Base-by-base conservation (phyloP, 2,888 invertebrate species). In the Agrochola lota region DNA sequence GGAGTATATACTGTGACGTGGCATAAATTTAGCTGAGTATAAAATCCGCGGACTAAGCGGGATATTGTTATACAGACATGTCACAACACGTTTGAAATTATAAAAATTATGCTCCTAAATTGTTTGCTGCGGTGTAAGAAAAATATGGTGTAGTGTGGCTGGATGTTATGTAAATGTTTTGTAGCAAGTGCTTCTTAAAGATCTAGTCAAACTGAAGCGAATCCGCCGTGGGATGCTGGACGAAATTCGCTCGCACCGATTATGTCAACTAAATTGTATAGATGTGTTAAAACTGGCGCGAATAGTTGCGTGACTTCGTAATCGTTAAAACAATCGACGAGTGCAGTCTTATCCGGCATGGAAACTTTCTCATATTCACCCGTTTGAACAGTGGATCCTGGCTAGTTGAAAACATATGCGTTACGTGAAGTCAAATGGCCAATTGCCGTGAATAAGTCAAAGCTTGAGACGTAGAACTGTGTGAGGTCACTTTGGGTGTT, bases 1-100 rank as follows among this genome's bases (percentile, higher is more conserved):
- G 86, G 85, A 89, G 87, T 85, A 86, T 86, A 91, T 91, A 89
- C 89, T 92, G 94, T 93, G 94, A 94, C 93, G 90, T 88, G 90
- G 94, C 93, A 94, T 94, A 94, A 94, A 92, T 94, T 93, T 89
- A 77, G 86, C 80, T 77, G 81, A 85, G 85, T 85, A 86, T 84
- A 88, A 89, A 90, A 90, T 87, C 86, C 85, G 85, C 78, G 83
- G 80, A 76, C 85, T 84, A 85, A 86, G 87, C 85, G 80, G 81
- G 82, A 87, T 88, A 85, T 86, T 85, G 87, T 88, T 85, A 77
- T 85, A 72, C 82, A 80, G 84, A 83, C 81, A 72, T 84, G 83
- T 86, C 88, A 80, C 72, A 83, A 87, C 85, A 81, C 57, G 82
- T 77, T 74, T 82, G 82, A 84, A 80, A 81, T 81, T 77, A 83